phyloP scores from a whole-genome alignment of 1,140 invertebrate species.

The Ceratosolen solmsi region DNA sequence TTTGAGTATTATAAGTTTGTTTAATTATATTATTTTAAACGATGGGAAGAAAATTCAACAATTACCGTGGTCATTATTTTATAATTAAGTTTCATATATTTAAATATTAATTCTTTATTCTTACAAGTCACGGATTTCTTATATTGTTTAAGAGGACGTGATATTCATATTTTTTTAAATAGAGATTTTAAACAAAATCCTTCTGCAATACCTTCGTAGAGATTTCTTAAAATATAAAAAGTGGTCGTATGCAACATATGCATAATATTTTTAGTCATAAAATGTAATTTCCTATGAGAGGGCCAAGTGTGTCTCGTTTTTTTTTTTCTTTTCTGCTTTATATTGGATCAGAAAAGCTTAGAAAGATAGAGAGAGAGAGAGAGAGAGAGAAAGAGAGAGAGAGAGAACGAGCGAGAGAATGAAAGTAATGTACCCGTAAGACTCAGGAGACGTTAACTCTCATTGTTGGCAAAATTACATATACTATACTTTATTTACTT shows the following conservation, averaged over 20 bases:
- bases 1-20: too few relatives aligned
- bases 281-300: constrained; percentile 35
- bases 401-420: not conserved
- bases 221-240: too few relatives aligned
- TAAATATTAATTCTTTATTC: too few relatives aligned
- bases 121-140: too few relatives aligned
- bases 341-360: constrained; percentile 11
- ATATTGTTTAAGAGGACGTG: too few relatives aligned
- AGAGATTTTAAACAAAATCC: too few relatives aligned
- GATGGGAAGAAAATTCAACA: too few relatives aligned
- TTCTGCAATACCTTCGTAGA: too few relatives aligned
- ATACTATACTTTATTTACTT: constrained; percentile 1
- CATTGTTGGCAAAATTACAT: constrained; percentile 4
- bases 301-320: not conserved
- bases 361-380: not conserved
- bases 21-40: too few relatives aligned
- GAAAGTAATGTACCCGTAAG: not conserved
- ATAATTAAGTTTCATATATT: too few relatives aligned
- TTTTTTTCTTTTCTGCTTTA: constrained; percentile 18
- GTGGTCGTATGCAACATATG: constrained; percentile 6
- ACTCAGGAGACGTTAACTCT: not conserved
- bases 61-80: too few relatives aligned
- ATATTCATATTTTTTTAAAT: too few relatives aligned
- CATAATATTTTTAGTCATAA: constrained; percentile 46
- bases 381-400: not conserved